Percentiles rank a stretch among this genome's conserved stretches.
Evolutionary conservation across 2,888 invertebrate species (phyloP).

Genomic region (Tenthredo scrophulariae): DNA sequence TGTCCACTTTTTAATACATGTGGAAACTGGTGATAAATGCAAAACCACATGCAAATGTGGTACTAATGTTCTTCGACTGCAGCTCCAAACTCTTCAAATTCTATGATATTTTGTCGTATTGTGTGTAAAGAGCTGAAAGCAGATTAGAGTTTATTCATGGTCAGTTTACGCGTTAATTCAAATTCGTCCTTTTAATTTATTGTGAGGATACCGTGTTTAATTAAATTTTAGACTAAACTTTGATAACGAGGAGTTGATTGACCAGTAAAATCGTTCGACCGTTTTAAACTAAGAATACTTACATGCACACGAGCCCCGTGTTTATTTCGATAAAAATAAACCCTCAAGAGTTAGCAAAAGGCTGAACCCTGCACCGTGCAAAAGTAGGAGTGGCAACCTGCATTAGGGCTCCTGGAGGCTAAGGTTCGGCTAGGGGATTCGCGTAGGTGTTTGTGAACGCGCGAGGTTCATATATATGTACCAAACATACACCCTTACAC

Average conservation of each 20-base stretch:
- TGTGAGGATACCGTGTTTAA: neutral
- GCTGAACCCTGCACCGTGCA: neutral
- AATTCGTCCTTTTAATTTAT: neutral
- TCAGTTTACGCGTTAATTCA: neutral
- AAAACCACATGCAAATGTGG: neutral
- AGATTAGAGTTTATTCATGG: neutral
- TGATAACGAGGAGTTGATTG: neutral
- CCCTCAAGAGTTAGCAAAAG: neutral
- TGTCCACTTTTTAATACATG: too few relatives aligned
- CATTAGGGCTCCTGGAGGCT: slow-evolving; percentile 32
- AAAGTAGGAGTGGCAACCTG: slow-evolving; percentile 26
- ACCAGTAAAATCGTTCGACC: neutral
- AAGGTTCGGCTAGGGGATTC: slow-evolving; percentile 35
- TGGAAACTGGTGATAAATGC: too few relatives aligned
- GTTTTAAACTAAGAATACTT: neutral
- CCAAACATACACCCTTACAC: neutral
- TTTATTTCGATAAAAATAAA: neutral
- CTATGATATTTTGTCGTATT: neutral
- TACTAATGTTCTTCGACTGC: neutral
- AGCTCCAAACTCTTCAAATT: neutral
- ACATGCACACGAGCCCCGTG: neutral
- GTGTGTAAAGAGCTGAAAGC: neutral
- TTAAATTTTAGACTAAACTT: neutral
- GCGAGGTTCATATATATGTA: neutral
- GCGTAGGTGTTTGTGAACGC: slow-evolving; percentile 30